A percentile compares a stretch with the other conserved stretches of the same genome.
Evolutionary conservation across 2,113 vertebrate species (phyloP).

Genomic region (Mustelus asterias): DNA sequence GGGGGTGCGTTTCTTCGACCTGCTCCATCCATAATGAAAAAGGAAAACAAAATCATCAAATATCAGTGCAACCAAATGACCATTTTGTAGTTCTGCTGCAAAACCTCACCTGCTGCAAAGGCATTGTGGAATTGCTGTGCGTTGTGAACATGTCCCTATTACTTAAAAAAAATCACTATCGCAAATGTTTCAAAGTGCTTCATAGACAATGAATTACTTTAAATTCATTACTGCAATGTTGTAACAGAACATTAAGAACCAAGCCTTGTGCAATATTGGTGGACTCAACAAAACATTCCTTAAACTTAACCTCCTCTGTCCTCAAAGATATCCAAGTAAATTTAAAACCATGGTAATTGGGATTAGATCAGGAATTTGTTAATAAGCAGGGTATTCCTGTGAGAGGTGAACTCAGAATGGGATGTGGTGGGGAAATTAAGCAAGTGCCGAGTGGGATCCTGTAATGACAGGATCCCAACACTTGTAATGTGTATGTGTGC

Average conservation of each 20-base stretch:
- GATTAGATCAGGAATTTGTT: too few relatives aligned
- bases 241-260: too few relatives aligned
- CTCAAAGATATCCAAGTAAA: neutral
- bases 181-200: neutral
- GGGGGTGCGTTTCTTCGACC: conserved; percentile 88
- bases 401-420: neutral
- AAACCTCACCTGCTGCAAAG: neutral
- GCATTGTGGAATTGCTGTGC: neutral
- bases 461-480: neutral
- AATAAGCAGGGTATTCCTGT: neutral
- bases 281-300: neutral
- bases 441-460: neutral
- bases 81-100: neutral
- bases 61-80: neutral
- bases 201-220: neutral
- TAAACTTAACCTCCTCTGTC: neutral
- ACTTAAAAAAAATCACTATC: neutral
- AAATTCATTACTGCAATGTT: neutral
- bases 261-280: neutral
- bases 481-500: too few relatives aligned
- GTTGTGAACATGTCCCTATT: neutral
- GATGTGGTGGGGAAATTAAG: neutral
- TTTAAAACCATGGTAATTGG: neutral
- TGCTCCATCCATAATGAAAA: conserved; percentile 48
- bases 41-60: conserved; percentile 14